Base-by-base conservation (phyloP, 2,888 invertebrate species). In the Diplazon laetatorius region DNA sequence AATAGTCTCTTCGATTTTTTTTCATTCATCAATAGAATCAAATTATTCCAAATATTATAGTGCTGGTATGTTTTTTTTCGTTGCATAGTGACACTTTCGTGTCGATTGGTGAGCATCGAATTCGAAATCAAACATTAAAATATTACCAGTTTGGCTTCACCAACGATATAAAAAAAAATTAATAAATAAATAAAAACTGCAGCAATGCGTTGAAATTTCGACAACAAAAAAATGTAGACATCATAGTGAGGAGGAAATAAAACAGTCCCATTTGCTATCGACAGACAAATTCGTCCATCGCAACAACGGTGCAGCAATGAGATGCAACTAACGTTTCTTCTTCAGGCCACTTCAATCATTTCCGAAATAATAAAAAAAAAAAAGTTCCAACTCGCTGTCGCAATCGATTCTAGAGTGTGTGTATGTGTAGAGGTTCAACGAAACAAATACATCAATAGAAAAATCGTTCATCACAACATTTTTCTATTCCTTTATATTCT, bases 11-110 rank as follows among this genome's bases (percentile, higher is more conserved):
- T 22, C 35, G 30, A 35, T 55, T 57, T 14, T 14, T 50, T 42
- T 9, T 55, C 57, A 62, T 46, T 50, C 42, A 50, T 50, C 42
- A n/a, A n/a, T n/a, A n/a, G n/a, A n/a, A n/a, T 57, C 57, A 86
- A 86, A 83, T 87, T 86, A 76, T 85, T 83, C 76, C 87, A 88
- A 85, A 86, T 86, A 74, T 85, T 82, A 83, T 85, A 89, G 81
- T 88, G 87, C 78, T 87, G 88, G 82, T 87, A 89, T 87, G n/a
- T 89, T 89, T 88, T 88, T 89, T 86, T 87, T 89, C 83, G 86
- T 86, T 80, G 87, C 86, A 83, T 89, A 89, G 79, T n/a, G 88
- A 88, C 84, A 88, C 88, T 88, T 89, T 89, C 89, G 88, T 83
- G 85, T 83, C 82, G 85, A 83, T 86, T 81, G 88, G 89, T 84